These are phyloP conservation scores for Fabriciana adippe DNA, from an alignment of 2,888 invertebrate genomes.

Conservation along the genomic window DNA sequence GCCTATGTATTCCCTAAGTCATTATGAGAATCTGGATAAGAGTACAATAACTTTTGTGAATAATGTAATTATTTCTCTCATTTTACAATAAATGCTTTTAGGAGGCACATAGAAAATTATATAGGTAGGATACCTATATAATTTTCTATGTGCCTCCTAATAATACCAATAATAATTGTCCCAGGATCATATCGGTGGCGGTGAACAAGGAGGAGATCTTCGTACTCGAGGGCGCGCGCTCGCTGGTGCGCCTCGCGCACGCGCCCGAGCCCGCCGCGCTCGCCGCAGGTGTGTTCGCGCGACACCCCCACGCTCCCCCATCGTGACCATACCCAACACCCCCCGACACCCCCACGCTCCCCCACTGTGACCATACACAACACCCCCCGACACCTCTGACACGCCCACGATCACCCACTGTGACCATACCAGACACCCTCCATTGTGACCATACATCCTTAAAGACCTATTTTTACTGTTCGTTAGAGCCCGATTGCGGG, in stretches of 20 bases:
- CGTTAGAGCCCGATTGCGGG: no score
- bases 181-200: conserved; percentile 82
- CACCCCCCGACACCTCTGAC: neutral
- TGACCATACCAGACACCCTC: no score
- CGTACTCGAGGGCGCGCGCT: conserved; percentile 89
- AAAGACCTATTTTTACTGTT: no score
- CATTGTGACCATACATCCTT: no score
- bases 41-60: no score
- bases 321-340: neutral
- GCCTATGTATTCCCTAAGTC: no score
- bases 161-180: neutral
- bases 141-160: no score
- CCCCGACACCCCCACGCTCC: neutral
- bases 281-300: conserved; percentile 62
- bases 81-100: no score
- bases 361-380: neutral
- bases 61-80: no score
- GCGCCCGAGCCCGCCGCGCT: conserved; percentile 85
- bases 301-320: conserved; percentile 9
- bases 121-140: no score
- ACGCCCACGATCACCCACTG: neutral
- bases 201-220: conserved; percentile 90
- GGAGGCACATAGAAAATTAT: no score
- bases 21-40: no score
- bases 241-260: conserved; percentile 89